Evolutionary conservation across 2,888 invertebrate species (phyloP), one percentile per base, ranked within the genome.

Genomic region (Metalampra italica): DNA sequence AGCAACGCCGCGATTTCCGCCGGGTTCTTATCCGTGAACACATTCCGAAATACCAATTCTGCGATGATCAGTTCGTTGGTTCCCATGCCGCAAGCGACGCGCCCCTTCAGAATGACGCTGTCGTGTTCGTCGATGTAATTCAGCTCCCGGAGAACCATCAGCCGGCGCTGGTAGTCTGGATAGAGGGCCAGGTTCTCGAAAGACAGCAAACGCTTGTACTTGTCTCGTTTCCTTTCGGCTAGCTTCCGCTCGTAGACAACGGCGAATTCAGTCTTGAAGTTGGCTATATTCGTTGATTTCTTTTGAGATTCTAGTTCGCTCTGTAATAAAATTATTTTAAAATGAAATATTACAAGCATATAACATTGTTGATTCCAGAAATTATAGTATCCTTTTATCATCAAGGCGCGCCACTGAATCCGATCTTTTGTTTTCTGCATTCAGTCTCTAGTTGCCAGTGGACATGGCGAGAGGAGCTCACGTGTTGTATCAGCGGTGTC

Each of bases 1-100:
- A 99, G 87, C 38, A 99, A 78, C 0, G 98, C 98, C 0, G 98
- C 98, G 42, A 99, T 97, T 84, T 98, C 98, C 0, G 96, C 94
- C 0, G 97, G 95, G 54, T 93, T 92, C 53, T 97, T 92, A 65
- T 96, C 94, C 0, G 95, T 95, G 58, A 99, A 92, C 46, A 96
- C 93, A 76, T 98, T 97, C 55, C 96, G 93, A 61, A 98, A 93
- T 36, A 99, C 95, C 42, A 99, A 85, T 77, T 99, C 99, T 0
- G 99, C 98, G 53, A 99, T 94, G 46, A 99, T 91, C 14, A 99
- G 88, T 77, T 97, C 98, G 67, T 96, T 95, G 61, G 89, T 88
- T 0, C 88, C 86, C 89, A 89, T 89, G 0, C 87, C 82, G 57
- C 89, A 89, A 0, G 89, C 89, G 0, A 89, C 89, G 41, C 87